Conservation (phyloP, 2,888 invertebrate genomes). For the Zonitis immaculata region DNA sequence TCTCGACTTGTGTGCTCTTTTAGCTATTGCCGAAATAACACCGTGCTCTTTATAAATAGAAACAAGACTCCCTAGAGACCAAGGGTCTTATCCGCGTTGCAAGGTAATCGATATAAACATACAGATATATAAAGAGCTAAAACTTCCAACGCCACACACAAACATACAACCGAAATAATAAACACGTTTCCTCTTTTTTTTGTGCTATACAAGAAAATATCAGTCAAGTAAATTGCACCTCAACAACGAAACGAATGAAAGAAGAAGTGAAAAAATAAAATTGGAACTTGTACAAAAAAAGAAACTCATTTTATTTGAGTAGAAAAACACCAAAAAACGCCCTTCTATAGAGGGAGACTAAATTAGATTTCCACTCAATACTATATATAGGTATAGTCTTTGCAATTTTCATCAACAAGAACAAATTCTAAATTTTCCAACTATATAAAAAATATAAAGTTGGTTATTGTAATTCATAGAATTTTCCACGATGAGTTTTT, state of each 20-base stretch:
- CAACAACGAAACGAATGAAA: conserved; percentile 4
- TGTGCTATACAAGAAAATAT: neutral
- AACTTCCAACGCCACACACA: neutral
- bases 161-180: conserved; percentile 2
- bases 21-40: conserved; percentile 30
- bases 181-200: conserved; percentile 4
- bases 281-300: too few species aligned
- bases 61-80: conserved; percentile 41
- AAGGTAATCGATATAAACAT: conserved; percentile 38
- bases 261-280: too few species aligned
- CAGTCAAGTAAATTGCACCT: conserved; percentile 7
- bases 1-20: conserved; percentile 38
- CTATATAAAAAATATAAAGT: neutral
- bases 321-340: conserved; percentile 30
- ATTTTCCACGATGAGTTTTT: too few species aligned
- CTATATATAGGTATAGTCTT: conserved; percentile 25
- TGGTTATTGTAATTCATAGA: too few species aligned
- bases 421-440: conserved; percentile 26
- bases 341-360: conserved; percentile 26
- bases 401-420: conserved; percentile 31
- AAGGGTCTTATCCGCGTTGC: conserved; percentile 38
- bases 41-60: conserved; percentile 39
- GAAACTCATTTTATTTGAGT: conserved; percentile 31
- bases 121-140: neutral
- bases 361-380: conserved; percentile 35